Conservation (phyloP, 2,888 invertebrate genomes). For the Bombylius discolor region DNA sequence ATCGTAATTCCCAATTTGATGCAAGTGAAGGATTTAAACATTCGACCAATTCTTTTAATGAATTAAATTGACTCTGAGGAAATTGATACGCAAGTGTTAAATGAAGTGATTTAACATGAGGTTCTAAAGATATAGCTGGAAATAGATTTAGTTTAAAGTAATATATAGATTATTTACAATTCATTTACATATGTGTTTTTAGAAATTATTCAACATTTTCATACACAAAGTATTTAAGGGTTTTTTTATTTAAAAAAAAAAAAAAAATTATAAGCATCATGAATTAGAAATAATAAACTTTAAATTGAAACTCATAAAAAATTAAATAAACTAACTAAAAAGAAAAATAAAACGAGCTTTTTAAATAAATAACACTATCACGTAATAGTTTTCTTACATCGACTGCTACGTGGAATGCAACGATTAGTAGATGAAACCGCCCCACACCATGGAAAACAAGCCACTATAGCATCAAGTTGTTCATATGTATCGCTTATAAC, state of each 20-base stretch:
- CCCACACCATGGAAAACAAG: slow-evolving; percentile 66
- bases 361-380: too few species aligned
- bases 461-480: slow-evolving; percentile 59
- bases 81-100: slow-evolving; percentile 84
- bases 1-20: slow-evolving; percentile 69
- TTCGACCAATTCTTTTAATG: slow-evolving; percentile 59
- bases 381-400: slow-evolving; percentile 40
- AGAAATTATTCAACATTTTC: too few species aligned
- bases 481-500: slow-evolving; percentile 53
- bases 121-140: slow-evolving; percentile 58
- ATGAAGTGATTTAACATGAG: slow-evolving; percentile 74
- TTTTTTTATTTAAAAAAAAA: too few species aligned
- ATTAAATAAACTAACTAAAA: too few species aligned
- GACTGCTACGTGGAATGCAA: slow-evolving; percentile 47
- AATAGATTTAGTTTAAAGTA: neutral
- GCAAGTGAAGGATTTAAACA: slow-evolving; percentile 52
- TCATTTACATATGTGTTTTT: too few species aligned
- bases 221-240: too few species aligned
- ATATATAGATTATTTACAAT: too few species aligned
- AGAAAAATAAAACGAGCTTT: too few species aligned
- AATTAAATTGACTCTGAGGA: slow-evolving; percentile 53
- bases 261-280: too few species aligned
- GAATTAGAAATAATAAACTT: too few species aligned
- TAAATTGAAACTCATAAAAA: too few species aligned
- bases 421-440: slow-evolving; percentile 44